Percentiles rank a stretch among this genome's conserved stretches.
Conservation (phyloP, 1,140 invertebrate species). For the Eufriesea mexicana region DNA sequence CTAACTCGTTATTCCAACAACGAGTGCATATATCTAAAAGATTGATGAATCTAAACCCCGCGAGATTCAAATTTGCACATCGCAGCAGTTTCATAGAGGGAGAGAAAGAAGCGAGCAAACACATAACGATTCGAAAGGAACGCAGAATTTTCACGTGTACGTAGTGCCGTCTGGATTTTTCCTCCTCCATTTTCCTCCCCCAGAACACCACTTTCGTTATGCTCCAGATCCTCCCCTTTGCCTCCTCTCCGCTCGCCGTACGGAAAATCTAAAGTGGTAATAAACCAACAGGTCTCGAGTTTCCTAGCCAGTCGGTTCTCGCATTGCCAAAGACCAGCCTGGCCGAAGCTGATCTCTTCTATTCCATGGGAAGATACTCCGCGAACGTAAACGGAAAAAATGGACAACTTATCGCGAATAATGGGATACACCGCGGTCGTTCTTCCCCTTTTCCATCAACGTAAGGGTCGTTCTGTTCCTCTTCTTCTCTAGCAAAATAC, state of each 20-base stretch:
- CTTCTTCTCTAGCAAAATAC: background rate
- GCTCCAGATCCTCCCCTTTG: conserved; percentile 40
- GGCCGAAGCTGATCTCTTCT: conserved; percentile 12
- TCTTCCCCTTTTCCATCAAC: background rate
- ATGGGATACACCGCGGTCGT: background rate
- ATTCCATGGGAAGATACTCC: background rate
- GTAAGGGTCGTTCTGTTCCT: conserved; percentile 3
- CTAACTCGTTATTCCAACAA: too few species aligned
- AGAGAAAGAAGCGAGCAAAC: too few species aligned
- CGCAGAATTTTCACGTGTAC: background rate
- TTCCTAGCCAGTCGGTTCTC: conserved; percentile 38
- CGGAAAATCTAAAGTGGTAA: conserved; percentile 53
- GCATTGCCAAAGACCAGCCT: conserved; percentile 18
- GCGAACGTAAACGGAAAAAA: conserved; percentile 28
- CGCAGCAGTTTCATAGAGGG: too few species aligned
- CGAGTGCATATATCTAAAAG: too few species aligned
- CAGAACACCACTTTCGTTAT: conserved; percentile 30
- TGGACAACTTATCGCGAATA: conserved; percentile 5
- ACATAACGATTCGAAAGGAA: background rate
- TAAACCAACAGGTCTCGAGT: conserved; percentile 32
- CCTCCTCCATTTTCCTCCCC: conserved; percentile 18
- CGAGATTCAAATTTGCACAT: too few species aligned
- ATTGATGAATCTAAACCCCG: too few species aligned
- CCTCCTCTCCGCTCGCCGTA: conserved; percentile 1
- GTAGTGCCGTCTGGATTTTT: background rate